phyloP scores from a whole-genome alignment of 1,140 invertebrate genomes.

The Campoletis sonorensis region DNA sequence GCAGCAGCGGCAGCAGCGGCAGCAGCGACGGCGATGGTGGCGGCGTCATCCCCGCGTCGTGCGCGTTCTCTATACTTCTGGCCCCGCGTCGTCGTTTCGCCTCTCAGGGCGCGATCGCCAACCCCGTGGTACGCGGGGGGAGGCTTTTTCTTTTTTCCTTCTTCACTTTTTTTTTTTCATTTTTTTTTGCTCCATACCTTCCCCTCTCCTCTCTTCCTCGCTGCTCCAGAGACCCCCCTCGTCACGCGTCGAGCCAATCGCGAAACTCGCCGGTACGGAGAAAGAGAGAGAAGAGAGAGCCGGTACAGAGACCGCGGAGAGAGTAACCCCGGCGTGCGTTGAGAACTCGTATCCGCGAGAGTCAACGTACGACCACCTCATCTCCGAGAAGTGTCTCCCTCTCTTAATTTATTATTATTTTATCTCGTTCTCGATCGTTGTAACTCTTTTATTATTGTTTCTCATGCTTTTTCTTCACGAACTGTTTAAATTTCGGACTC shows the following conservation, averaged over 20 bases:
- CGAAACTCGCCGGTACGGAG: conserved; percentile 59
- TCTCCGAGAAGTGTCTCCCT: conserved; percentile 37
- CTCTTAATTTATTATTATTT: background rate
- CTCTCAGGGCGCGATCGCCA: conserved; percentile 52
- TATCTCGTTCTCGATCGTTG: background rate
- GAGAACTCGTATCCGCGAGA: conserved; percentile 40
- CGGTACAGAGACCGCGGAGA: conserved; percentile 54
- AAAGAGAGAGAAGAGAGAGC: conserved; percentile 55
- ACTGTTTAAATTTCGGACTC: too few species aligned
- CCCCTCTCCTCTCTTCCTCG: conserved; percentile 31
- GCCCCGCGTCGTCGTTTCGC: conserved; percentile 41
- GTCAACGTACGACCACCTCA: conserved; percentile 35
- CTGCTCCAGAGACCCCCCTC: conserved; percentile 52
- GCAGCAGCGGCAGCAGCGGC: too few species aligned
- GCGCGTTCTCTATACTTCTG: conserved; percentile 22
- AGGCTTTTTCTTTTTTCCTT: conserved; percentile 11
- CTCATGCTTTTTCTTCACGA: background rate
- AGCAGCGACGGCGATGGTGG: background rate
- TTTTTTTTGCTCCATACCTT: too few species aligned
- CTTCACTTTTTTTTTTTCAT: too few species aligned
- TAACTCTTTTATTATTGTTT: background rate
- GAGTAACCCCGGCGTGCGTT: conserved; percentile 65
- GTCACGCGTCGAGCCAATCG: conserved; percentile 63
- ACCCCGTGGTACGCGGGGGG: conserved; percentile 44
- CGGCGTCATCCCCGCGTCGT: conserved; percentile 33